A percentile compares a stretch with the other conserved stretches of the same genome.
Evolutionary conservation across 2,888 invertebrate genomes (phyloP).

Genomic region (Leptopilina myrica): DNA sequence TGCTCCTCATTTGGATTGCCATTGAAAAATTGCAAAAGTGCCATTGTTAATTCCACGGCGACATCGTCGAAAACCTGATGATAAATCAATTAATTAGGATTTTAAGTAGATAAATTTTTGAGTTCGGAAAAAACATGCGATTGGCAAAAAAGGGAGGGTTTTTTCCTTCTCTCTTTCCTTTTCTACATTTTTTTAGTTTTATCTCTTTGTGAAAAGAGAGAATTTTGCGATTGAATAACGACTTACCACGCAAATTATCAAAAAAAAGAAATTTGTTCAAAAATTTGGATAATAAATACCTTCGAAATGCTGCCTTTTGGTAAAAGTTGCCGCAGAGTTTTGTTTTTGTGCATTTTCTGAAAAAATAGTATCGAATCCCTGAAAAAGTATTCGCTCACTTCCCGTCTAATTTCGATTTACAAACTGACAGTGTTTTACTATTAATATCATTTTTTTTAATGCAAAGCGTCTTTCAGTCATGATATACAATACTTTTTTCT

Average conservation of each 20-base stretch:
- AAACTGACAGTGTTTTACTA: conserved; percentile 39
- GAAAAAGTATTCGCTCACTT: conserved; percentile 69
- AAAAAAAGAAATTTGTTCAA: conserved; percentile 5
- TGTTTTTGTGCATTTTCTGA: conserved; percentile 84
- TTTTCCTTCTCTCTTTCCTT: no score
- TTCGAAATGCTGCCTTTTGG: conserved; percentile 82
- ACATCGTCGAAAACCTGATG: conserved; percentile 94
- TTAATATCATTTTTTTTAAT: conserved; percentile 8
- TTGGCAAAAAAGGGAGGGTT: no score
- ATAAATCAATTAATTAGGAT: neutral
- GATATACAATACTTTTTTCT: neutral
- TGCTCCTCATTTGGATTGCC: conserved; percentile 88
- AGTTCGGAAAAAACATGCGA: no score
- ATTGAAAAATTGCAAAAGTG: conserved; percentile 91
- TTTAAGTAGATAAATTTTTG: no score
- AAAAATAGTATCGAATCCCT: conserved; percentile 77
- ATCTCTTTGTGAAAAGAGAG: no score
- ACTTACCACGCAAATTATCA: conserved; percentile 26
- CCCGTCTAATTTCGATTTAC: conserved; percentile 30
- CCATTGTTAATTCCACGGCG: conserved; percentile 94
- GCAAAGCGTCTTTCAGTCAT: neutral
- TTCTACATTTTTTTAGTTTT: no score
- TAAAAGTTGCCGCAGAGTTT: conserved; percentile 81
- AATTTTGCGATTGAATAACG: conserved; percentile 21
- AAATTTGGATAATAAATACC: conserved; percentile 76